Evolutionary conservation across 2,888 invertebrate species (phyloP).

Genomic region (Catocala nupta): DNA sequence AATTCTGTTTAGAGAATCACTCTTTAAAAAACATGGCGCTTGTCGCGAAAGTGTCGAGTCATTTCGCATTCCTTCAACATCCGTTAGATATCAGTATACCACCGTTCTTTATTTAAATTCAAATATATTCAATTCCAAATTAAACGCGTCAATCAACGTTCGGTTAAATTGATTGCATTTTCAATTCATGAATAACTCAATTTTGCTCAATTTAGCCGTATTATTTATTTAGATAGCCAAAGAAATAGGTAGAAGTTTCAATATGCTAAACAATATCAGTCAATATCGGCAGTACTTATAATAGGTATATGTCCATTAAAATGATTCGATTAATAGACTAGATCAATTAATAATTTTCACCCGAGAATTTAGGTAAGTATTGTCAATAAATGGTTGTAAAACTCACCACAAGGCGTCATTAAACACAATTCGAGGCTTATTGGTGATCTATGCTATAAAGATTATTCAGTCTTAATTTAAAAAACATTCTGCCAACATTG

Average conservation of each 20-base stretch:
- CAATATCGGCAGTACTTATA: neutral
- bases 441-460: too few relatives aligned
- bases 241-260: neutral
- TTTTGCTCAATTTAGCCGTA: conserved; percentile 38
- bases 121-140: conserved; percentile 52
- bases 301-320: neutral
- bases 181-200: conserved; percentile 39
- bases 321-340: neutral
- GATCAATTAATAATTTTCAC: too few relatives aligned
- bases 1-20: neutral
- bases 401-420: too few relatives aligned
- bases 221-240: conserved; percentile 23
- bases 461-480: too few relatives aligned
- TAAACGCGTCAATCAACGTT: conserved; percentile 44
- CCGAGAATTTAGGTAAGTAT: too few relatives aligned
- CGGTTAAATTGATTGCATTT: conserved; percentile 41
- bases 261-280: too few relatives aligned
- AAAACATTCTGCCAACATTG: too few relatives aligned
- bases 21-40: conserved; percentile 26
- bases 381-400: too few relatives aligned
- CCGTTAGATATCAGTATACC: conserved; percentile 50
- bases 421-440: too few relatives aligned
- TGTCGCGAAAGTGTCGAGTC: conserved; percentile 60
- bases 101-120: conserved; percentile 43
- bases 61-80: conserved; percentile 63